Base-by-base conservation (phyloP, 2,797 vertebrate genomes). In the Enoplosus armatus region DNA sequence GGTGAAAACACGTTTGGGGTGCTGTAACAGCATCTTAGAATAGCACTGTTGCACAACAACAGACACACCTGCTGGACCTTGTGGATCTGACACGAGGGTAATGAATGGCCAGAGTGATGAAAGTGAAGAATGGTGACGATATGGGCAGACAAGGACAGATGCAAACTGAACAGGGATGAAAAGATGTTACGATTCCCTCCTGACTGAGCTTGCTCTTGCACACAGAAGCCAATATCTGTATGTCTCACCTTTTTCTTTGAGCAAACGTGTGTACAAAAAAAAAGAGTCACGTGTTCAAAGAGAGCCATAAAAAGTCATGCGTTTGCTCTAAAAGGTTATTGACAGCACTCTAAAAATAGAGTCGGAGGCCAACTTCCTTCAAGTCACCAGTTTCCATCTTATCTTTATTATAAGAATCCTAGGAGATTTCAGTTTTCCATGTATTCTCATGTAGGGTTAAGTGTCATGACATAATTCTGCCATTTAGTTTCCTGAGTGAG, bases 11-110 rank as follows among this genome's bases (percentile, higher is more conserved):
- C 22, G n/a, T 82, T 90, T 71, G 20, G 43, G 70, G 70, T 87
- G 71, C 50, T 58, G 51, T 82, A 89, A 92, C 59, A 81, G 45
- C 4, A 1, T 73, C 85, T 84, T 27, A 86, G 70, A 89, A 90
- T 86, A 91, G 71, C 77, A 35, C 69, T 79, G 78, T 92, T 94
- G 61, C 76, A 70, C 75, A 94, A 92, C 80, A 68, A n/a, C 50
- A 29, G 16, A 62, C 79, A 73, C 79, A 77, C 84, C 78, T 79
- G 79, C 61, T 7, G 5, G 45, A 69, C 63, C 85, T 16, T 41
- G 75, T 58, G 67, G 48, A 72, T 72, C 72, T 39, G 70, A 63
- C 71, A 77, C 39, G 75, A 86, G 70, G 75, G 54, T 59, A 61
- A 62, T 61, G 59, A 72, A 33, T 35, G 59, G 67, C 16, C 67